Conservation (phyloP, 2,797 vertebrate genomes). For the Darevskia nairensis region DNA sequence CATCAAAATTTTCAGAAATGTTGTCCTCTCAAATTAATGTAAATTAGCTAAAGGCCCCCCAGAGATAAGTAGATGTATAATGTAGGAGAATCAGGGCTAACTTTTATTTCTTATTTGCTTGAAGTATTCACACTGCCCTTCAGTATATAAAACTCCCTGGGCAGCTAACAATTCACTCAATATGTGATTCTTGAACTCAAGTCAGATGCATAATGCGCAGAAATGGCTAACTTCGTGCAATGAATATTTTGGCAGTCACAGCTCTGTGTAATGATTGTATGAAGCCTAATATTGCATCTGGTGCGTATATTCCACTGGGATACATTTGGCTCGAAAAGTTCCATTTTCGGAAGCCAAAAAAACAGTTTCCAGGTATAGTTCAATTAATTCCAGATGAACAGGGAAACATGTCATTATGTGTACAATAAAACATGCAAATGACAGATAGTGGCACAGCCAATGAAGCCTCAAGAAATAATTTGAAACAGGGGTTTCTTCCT, state of each 20-base stretch:
- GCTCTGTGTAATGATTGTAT: conserved; percentile 18
- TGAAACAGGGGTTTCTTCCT: conserved; percentile 14
- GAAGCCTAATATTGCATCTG: conserved; percentile 28
- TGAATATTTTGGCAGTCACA: conserved; percentile 18
- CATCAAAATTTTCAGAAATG: neutral
- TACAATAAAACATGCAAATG: conserved; percentile 3
- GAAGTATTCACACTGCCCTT: neutral
- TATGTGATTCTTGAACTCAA: neutral
- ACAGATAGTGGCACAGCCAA: conserved; percentile 33
- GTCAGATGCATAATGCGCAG: neutral
- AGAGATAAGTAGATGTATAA: conserved; percentile 2
- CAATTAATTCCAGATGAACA: conserved; percentile 39
- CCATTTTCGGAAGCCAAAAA: conserved; percentile 21
- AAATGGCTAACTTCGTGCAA: neutral
- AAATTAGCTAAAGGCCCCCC: neutral
- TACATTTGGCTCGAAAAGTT: neutral
- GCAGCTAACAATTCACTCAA: neutral
- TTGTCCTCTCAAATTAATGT: neutral
- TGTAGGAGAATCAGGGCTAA: neutral
- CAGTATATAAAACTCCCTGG: neutral
- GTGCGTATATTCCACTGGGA: neutral
- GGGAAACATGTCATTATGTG: neutral
- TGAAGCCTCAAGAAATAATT: conserved; percentile 11
- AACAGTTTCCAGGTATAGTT: conserved; percentile 33
- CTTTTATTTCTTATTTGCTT: neutral